These are phyloP conservation scores for Eubucco bourcierii DNA, from an alignment of 2,113 vertebrate genomes.

Conservation along the genomic window DNA sequence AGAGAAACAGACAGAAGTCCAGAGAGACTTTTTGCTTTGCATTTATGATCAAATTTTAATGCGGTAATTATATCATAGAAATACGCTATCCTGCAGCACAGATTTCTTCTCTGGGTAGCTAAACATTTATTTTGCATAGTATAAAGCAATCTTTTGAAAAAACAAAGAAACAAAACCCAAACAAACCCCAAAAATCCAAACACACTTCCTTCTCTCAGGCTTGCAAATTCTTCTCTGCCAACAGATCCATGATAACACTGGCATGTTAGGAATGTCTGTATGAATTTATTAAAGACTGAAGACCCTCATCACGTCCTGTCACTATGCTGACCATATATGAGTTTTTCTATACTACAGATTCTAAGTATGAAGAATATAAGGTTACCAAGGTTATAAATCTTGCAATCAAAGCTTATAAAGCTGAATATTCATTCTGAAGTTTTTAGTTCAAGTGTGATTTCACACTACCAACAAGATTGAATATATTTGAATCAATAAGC, in stretches of 20 bases:
- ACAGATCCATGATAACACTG: background rate
- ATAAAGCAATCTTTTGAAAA: background rate
- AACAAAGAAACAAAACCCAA: too few relatives aligned
- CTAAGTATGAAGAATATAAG: background rate
- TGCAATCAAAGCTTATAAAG: background rate
- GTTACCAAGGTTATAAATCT: background rate
- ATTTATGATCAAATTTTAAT: conserved; percentile 16
- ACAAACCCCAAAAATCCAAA: background rate
- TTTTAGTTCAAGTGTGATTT: background rate
- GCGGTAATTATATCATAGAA: background rate
- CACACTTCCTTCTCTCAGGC: background rate
- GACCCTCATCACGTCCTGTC: background rate
- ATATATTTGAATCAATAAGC: background rate
- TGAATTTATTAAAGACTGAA: background rate
- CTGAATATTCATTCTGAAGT: background rate
- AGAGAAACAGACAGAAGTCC: background rate
- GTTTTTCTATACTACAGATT: background rate
- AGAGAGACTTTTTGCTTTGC: background rate
- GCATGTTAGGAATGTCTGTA: background rate
- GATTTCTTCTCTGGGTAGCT: background rate
- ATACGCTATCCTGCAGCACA: background rate
- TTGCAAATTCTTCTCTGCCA: background rate
- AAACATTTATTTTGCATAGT: background rate
- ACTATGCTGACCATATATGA: background rate
- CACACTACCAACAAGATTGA: background rate